These are phyloP conservation scores for Terebella lapidaria DNA, from an alignment of 2,888 invertebrate genomes.

Conservation along the genomic window DNA sequence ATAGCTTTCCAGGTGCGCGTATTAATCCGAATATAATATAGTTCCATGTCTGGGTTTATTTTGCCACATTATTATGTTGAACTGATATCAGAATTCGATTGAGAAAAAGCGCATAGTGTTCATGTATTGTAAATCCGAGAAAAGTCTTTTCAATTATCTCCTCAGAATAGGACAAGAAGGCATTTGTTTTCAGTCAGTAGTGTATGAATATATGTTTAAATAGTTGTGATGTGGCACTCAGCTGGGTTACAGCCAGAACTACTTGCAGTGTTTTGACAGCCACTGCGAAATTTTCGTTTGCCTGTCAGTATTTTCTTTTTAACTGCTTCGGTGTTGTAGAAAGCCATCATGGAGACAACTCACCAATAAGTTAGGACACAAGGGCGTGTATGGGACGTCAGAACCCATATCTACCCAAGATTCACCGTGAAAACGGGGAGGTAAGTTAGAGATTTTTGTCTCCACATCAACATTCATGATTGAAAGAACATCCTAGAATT, in stretches of 20 bases:
- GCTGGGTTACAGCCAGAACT: not conserved
- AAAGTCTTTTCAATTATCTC: too few relatives aligned
- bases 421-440: slow-evolving; percentile 20
- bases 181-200: too few relatives aligned
- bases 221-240: not conserved
- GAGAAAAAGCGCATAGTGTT: too few relatives aligned
- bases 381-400: slow-evolving; percentile 15
- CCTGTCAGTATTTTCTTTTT: not conserved
- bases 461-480: too few relatives aligned
- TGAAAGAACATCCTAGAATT: too few relatives aligned
- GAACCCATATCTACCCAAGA: slow-evolving; percentile 12
- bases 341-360: not conserved
- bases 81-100: too few relatives aligned
- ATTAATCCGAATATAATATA: not conserved
- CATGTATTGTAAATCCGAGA: too few relatives aligned
- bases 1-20: slow-evolving; percentile 1
- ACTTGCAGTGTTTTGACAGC: slow-evolving; percentile 3
- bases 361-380: not conserved
- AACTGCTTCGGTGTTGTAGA: not conserved
- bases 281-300: not conserved
- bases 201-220: not conserved
- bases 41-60: not conserved
- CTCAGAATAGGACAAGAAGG: too few relatives aligned
- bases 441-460: slow-evolving; percentile 11
- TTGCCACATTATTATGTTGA: too few relatives aligned